These are phyloP conservation scores for Agapostemon virescens DNA, from an alignment of 2,888 invertebrate genomes.

Conservation along the genomic window DNA sequence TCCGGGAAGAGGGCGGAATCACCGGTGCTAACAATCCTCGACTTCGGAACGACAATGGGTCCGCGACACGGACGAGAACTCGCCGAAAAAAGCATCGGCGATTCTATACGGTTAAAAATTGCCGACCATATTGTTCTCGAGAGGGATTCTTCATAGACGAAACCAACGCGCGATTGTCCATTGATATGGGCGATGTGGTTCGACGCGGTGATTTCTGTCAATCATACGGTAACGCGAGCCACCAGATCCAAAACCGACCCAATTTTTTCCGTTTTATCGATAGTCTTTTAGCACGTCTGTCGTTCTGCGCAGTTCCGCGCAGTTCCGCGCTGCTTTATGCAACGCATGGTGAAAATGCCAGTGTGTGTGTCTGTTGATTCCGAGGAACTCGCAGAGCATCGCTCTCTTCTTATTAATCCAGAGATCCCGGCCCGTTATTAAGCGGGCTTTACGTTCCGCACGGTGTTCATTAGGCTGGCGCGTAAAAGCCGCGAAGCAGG, in stretches of 20 bases:
- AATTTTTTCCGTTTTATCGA: not conserved
- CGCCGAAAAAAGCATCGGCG: not conserved
- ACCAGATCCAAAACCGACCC: not conserved
- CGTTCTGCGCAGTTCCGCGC: not conserved
- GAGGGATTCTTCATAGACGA: not conserved
- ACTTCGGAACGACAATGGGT: not conserved
- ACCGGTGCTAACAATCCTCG: constrained; percentile 12
- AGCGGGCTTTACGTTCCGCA: constrained; percentile 22
- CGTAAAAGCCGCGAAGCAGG: constrained; percentile 46
- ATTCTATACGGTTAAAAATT: not conserved
- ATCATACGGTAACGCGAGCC: not conserved
- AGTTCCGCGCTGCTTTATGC: no score
- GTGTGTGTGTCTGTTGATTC: not conserved
- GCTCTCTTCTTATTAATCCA: constrained; percentile 25
- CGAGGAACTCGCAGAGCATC: not conserved
- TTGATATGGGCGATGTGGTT: not conserved
- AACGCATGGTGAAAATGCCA: not conserved
- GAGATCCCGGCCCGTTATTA: constrained; percentile 39
- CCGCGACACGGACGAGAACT: constrained; percentile 7
- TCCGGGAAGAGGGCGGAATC: constrained; percentile 19
- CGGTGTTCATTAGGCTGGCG: constrained; percentile 47
- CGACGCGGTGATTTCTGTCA: not conserved
- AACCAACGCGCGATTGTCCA: constrained; percentile 6
- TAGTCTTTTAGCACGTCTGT: not conserved
- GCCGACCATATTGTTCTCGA: not conserved